A percentile compares a stretch with the other conserved stretches of the same genome.
These are phyloP conservation scores for Caligus rogercresseyi DNA, from an alignment of 1,140 invertebrate species.

Conservation along the genomic window DNA sequence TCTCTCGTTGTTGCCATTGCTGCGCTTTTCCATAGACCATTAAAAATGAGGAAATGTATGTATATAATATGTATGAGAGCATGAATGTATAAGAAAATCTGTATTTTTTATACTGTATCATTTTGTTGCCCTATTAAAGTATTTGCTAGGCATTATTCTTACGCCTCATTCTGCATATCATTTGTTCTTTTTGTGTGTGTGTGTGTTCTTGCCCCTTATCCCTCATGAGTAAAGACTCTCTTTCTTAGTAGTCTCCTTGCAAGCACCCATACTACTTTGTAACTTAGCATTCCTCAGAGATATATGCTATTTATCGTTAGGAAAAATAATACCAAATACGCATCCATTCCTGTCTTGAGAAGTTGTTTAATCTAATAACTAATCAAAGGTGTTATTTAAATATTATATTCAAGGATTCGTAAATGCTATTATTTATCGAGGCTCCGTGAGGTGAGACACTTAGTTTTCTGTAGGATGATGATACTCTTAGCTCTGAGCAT, in stretches of 20 bases:
- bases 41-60: neutral
- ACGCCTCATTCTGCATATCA: neutral
- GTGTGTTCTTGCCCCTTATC: neutral
- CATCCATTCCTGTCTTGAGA: neutral
- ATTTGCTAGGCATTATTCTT: neutral
- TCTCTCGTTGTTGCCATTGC: neutral
- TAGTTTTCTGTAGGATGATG: too few relatives aligned
- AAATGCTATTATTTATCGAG: too few relatives aligned
- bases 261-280: too few relatives aligned
- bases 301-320: too few relatives aligned
- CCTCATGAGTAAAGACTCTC: neutral
- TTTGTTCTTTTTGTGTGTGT: neutral
- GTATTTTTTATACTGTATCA: neutral
- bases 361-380: too few relatives aligned
- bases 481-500: too few relatives aligned
- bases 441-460: too few relatives aligned
- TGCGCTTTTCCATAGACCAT: neutral
- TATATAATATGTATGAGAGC: too few relatives aligned
- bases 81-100: too few relatives aligned
- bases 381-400: too few relatives aligned
- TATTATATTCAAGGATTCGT: too few relatives aligned
- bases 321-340: neutral
- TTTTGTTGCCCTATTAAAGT: neutral
- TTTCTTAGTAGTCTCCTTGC: neutral
- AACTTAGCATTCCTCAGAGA: too few relatives aligned